Evolutionary conservation across 1,140 invertebrate species (phyloP).

Genomic region (Camponotus vicinus): DNA sequence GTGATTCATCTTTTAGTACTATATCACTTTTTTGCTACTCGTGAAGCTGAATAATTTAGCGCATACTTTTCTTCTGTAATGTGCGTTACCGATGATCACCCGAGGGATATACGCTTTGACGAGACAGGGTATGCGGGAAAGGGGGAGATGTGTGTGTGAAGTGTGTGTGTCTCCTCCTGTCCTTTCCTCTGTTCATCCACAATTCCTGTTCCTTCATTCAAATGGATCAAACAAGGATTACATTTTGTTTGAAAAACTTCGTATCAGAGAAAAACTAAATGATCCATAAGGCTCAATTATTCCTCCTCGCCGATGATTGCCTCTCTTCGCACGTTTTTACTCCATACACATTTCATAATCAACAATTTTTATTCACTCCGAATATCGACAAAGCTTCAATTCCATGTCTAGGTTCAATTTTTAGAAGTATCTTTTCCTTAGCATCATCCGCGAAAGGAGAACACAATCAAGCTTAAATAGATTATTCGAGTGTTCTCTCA

Average conservation of each 20-base stretch:
- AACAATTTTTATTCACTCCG: not conserved
- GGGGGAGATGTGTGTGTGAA: slow-evolving; percentile 2
- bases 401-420: not conserved
- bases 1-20: slow-evolving; percentile 31
- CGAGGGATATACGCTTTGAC: not conserved
- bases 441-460: slow-evolving; percentile 59
- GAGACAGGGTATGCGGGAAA: slow-evolving; percentile 68
- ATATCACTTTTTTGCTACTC: slow-evolving; percentile 34
- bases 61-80: slow-evolving; percentile 55
- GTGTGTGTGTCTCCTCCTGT: slow-evolving; percentile 53
- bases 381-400: not conserved
- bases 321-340: not conserved
- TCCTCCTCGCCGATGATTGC: slow-evolving; percentile 30
- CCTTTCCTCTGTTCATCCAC: slow-evolving; percentile 71
- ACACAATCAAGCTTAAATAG: slow-evolving; percentile 54
- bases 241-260: slow-evolving; percentile 51
- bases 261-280: slow-evolving; percentile 49
- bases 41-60: slow-evolving; percentile 42
- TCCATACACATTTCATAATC: not conserved
- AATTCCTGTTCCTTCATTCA: slow-evolving; percentile 70
- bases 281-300: slow-evolving; percentile 51
- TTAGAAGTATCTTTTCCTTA: slow-evolving; percentile 7
- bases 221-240: slow-evolving; percentile 52
- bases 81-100: slow-evolving; percentile 53
- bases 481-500: slow-evolving; percentile 26